Percentiles rank a stretch among this genome's conserved stretches.
phyloP scores from a whole-genome alignment of 2,797 vertebrate genomes.

The Myoxocephalus aenaeus region DNA sequence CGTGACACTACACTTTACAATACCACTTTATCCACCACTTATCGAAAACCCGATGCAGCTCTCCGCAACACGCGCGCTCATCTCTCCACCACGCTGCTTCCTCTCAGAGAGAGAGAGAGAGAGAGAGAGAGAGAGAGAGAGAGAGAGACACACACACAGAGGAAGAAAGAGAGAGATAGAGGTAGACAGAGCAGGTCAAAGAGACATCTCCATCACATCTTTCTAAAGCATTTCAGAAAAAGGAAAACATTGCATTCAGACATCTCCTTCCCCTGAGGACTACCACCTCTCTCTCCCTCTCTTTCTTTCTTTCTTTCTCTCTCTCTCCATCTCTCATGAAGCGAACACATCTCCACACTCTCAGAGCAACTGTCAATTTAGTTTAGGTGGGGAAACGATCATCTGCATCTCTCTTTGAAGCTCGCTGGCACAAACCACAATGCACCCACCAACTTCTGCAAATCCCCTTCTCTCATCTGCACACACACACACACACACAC shows the following conservation, averaged over 20 bases:
- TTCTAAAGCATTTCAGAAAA: constrained; percentile 2
- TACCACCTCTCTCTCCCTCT: not conserved
- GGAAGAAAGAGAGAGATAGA: not conserved
- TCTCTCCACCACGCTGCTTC: no score
- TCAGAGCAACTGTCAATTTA: no score
- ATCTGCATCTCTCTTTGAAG: constrained; percentile 56
- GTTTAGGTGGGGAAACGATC: constrained; percentile 20
- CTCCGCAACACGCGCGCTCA: no score
- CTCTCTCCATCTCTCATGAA: not conserved
- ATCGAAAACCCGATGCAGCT: no score
- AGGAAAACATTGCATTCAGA: constrained; percentile 14
- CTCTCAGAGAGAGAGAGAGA: not conserved
- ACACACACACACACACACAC: no score
- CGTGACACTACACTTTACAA: no score
- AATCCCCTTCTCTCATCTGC: not conserved
- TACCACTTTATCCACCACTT: no score
- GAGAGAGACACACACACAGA: no score
- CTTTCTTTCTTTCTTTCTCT: not conserved
- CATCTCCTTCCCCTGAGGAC: constrained; percentile 4
- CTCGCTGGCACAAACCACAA: constrained; percentile 56
- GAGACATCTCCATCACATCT: constrained; percentile 11
- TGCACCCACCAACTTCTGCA: constrained; percentile 38
- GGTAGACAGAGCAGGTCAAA: not conserved
- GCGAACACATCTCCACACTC: constrained; percentile 5
- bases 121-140: constrained; percentile 28